A percentile compares a stretch with the other conserved stretches of the same genome.
Evolutionary conservation across 2,888 invertebrate genomes (phyloP).

Genomic region (Cantharis flavilabris): DNA sequence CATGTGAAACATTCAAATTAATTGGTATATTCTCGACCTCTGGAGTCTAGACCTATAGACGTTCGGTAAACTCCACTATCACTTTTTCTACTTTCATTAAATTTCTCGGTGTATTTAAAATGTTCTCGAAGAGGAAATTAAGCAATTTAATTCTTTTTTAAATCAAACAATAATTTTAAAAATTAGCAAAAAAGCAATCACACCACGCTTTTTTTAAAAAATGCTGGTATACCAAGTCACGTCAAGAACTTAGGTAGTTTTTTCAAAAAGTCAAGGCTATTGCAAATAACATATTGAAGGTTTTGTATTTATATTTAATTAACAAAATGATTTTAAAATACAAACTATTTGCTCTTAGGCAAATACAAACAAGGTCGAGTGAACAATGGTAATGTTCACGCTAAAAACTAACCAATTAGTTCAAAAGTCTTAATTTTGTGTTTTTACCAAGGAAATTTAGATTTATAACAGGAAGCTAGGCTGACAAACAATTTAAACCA

Average conservation of each 20-base stretch:
- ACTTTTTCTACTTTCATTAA: not conserved
- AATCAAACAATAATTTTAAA: too few relatives aligned
- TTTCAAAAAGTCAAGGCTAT: conserved; percentile 16
- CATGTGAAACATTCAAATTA: not conserved
- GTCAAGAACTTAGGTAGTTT: not conserved
- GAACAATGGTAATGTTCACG: not conserved
- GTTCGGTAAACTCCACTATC: not conserved
- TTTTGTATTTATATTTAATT: conserved; percentile 1
- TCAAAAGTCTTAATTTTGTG: not conserved
- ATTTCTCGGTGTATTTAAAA: not conserved
- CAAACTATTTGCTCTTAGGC: not conserved
- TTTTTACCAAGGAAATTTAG: not conserved
- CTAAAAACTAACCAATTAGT: not conserved
- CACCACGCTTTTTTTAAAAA: not conserved
- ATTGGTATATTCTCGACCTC: not conserved
- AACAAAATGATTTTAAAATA: not conserved
- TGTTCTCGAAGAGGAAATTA: not conserved
- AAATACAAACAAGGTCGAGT: conserved; percentile 10
- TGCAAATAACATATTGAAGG: conserved; percentile 9
- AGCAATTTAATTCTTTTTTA: not conserved
- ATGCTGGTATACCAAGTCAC: not conserved
- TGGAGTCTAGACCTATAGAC: not conserved
- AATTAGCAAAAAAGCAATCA: not conserved
- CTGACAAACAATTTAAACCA: not conserved
- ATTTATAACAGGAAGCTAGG: not conserved